phyloP scores from a whole-genome alignment of 2,113 vertebrate species.

The Cryptomyrus ogoouensis region DNA sequence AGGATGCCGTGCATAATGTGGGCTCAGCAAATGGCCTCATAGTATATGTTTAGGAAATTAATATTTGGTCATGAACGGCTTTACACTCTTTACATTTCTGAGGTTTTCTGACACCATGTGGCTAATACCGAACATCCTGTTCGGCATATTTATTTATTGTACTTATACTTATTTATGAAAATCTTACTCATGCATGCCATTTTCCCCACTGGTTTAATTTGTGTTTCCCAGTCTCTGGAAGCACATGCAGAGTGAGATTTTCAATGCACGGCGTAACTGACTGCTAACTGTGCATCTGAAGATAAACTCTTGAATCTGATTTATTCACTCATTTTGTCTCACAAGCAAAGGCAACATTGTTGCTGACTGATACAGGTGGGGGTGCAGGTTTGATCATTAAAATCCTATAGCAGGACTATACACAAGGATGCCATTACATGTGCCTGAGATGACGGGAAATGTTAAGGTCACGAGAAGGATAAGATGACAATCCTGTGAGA shows the following conservation, averaged over 20 bases:
- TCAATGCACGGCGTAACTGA: background rate
- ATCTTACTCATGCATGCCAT: background rate
- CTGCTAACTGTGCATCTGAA: background rate
- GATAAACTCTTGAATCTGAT: background rate
- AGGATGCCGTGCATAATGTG: background rate
- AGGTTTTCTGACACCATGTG: background rate
- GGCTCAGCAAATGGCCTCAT: background rate
- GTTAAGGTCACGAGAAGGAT: slow-evolving; percentile 47
- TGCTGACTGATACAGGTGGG: slow-evolving; percentile 37
- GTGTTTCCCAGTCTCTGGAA: background rate
- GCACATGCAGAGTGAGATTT: background rate
- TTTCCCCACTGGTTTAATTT: background rate
- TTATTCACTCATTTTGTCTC: slow-evolving; percentile 22
- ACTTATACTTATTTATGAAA: slow-evolving; percentile 6
- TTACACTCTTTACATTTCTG: background rate
- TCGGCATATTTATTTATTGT: background rate
- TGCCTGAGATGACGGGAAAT: slow-evolving; percentile 36
- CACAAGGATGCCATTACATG: slow-evolving; percentile 46
- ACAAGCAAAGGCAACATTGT: background rate
- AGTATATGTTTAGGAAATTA: background rate
- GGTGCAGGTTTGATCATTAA: slow-evolving; percentile 48
- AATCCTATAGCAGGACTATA: slow-evolving; percentile 35
- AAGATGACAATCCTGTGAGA: slow-evolving; percentile 32
- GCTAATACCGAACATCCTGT: background rate
- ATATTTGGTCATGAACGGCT: background rate